Base-by-base conservation (phyloP, 2,113 vertebrate genomes). In the Ictalurus punctatus region DNA sequence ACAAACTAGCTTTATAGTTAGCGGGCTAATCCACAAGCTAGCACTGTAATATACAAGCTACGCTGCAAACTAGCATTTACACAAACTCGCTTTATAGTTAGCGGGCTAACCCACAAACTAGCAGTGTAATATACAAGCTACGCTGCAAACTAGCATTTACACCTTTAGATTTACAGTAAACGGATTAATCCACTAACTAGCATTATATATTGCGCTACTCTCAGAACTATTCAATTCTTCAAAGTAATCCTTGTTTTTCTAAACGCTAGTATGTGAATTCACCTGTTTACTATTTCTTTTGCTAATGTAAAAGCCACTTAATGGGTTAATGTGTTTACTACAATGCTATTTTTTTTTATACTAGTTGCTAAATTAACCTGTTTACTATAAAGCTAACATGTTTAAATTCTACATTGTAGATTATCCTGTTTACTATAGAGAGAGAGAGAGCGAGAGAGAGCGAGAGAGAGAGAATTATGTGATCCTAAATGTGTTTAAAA, bases 401-500 rank as follows among this genome's bases (percentile, higher is more conserved):
- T 67, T 3, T 12, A 67, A n/a, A n/a, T n/a, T 9, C 8, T 3
- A 67, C 27, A 13, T 63, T 25, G 23, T 63, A 9, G 21, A 8
- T 5, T 27, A 52, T 13, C 16, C 30, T 37, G 23, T 30, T 56
- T 56, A 56, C n/a, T 80, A 19, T n/a, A 30, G 30, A 30, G 13
- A 34, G 27, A 30, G 27, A 69, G 30, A 71, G 30, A 37, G 21
- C 19, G 19, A 44, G 17, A 74, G 37, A 76, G 19, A 44, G 61
- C n/a, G 79, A 71, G 19, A 56, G 37, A 40, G 25, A 30, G 59
- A 37, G n/a, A 59, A 30, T 8, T 67, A 54, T 61, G 54, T 73
- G 78, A 73, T 40, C 44, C 74, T 30, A 74, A 61, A 25, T 83
- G 73, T 76, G 76, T 87, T 73, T 63, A 30, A 83, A 88, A 85